Conservation (phyloP, 2,113 vertebrate species). For the Eulacestoma nigropectus region DNA sequence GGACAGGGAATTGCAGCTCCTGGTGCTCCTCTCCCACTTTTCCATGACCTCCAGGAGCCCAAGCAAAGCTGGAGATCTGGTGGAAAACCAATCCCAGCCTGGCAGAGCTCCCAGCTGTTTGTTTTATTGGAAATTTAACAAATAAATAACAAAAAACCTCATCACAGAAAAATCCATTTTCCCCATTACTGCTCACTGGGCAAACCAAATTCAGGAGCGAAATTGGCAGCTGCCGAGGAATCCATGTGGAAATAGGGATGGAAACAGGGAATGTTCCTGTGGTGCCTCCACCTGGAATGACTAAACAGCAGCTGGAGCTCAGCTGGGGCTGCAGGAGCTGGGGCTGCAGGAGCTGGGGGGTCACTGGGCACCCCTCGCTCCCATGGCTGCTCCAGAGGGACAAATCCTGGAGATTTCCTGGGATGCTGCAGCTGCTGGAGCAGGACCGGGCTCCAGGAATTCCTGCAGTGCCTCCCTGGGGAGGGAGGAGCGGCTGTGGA, state of each 20-base stretch:
- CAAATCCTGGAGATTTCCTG: not conserved
- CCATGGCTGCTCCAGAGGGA: not conserved
- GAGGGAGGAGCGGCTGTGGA: not conserved
- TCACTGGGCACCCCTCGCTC: not conserved
- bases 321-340: not conserved
- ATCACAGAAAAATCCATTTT: not conserved
- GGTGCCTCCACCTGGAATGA: not conserved
- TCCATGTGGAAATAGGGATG: not conserved
- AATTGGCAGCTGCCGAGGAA: not conserved
- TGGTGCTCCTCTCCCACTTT: not conserved
- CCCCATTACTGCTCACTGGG: not conserved
- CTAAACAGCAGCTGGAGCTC: not conserved
- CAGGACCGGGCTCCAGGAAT: not conserved
- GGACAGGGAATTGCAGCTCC: not conserved
- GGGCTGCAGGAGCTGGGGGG: not conserved
- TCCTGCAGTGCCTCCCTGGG: not conserved
- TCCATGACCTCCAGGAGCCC: not conserved
- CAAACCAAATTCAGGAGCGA: not conserved
- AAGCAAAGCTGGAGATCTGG: rapidly evolving
- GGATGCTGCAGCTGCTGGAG: not conserved
- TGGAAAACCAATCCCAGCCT: not conserved
- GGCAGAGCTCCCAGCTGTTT: not conserved
- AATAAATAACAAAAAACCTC: not conserved
- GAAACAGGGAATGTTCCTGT: not conserved
- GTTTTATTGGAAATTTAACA: not conserved